Percentiles rank a stretch among this genome's conserved stretches.
Conservation (phyloP, 2,797 vertebrate genomes). For the Lates japonicus region DNA sequence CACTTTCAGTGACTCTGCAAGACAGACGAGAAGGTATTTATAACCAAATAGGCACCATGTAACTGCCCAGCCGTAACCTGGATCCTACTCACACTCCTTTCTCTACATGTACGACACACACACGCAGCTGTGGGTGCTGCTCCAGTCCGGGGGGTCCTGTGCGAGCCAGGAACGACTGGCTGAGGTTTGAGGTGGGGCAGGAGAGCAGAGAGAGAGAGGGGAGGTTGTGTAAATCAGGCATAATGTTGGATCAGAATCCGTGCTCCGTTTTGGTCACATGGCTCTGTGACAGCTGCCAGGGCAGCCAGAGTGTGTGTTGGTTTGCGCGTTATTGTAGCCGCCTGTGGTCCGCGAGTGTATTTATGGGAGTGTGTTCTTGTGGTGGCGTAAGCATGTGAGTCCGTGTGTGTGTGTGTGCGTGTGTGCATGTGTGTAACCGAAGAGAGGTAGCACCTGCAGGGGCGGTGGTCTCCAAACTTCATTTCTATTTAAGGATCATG, state of each 20-base stretch:
- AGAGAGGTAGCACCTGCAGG: slow-evolving; percentile 73
- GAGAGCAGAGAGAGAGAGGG: slow-evolving; percentile 5
- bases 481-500: slow-evolving; percentile 67
- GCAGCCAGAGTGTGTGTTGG: slow-evolving; percentile 53
- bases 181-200: slow-evolving; percentile 53
- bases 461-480: slow-evolving; percentile 58
- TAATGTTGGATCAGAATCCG: slow-evolving; percentile 52
- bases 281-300: slow-evolving; percentile 66
- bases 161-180: slow-evolving; percentile 30
- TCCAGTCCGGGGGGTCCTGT: slow-evolving; percentile 65
- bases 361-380: neutral
- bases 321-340: slow-evolving; percentile 62
- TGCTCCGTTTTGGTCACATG: slow-evolving; percentile 62
- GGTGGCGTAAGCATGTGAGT: slow-evolving; percentile 6
- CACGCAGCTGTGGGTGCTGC: slow-evolving; percentile 60
- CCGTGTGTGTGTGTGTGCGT: slow-evolving; percentile 12
- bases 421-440: slow-evolving; percentile 37
- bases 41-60: slow-evolving; percentile 53
- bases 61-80: slow-evolving; percentile 51
- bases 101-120: slow-evolving; percentile 6
- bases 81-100: slow-evolving; percentile 29
- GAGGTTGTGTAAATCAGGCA: slow-evolving; percentile 60
- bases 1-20: slow-evolving; percentile 40
- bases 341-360: slow-evolving; percentile 57
- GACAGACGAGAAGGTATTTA: slow-evolving; percentile 69